Percentiles rank a stretch among this genome's conserved stretches.
Conservation (phyloP, 2,113 vertebrate species). For the Antigone vipio region DNA sequence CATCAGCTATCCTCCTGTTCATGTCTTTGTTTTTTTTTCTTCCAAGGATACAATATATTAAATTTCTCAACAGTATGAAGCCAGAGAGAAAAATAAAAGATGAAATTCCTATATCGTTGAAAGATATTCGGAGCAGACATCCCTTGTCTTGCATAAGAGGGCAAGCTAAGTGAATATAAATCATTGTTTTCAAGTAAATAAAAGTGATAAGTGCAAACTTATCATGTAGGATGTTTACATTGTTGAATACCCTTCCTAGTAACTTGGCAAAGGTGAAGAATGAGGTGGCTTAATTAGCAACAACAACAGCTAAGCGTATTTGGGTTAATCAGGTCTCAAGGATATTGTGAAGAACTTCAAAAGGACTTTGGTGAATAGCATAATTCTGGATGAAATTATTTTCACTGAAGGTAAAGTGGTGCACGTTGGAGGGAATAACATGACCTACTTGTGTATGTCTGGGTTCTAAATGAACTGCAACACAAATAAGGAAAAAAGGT, state of each 20-base stretch:
- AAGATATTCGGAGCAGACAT: not conserved
- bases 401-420: not conserved
- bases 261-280: not conserved
- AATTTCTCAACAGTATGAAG: not conserved
- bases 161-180: not conserved
- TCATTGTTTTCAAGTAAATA: not conserved
- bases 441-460: not conserved
- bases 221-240: not conserved
- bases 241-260: not conserved
- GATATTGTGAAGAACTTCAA: constrained; percentile 27
- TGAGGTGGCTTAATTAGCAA: not conserved
- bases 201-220: not conserved
- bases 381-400: not conserved
- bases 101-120: not conserved
- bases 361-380: not conserved
- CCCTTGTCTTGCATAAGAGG: not conserved
- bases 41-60: not conserved
- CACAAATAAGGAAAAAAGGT: not conserved
- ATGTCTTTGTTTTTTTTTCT: not conserved
- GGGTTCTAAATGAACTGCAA: not conserved
- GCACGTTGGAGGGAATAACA: not conserved
- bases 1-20: not conserved
- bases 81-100: not conserved
- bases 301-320: not conserved
- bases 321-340: constrained; percentile 29